Percentiles rank a stretch among this genome's conserved stretches.
Conservation (phyloP, 1,140 invertebrate species). For the Aphelinus atriplicis region DNA sequence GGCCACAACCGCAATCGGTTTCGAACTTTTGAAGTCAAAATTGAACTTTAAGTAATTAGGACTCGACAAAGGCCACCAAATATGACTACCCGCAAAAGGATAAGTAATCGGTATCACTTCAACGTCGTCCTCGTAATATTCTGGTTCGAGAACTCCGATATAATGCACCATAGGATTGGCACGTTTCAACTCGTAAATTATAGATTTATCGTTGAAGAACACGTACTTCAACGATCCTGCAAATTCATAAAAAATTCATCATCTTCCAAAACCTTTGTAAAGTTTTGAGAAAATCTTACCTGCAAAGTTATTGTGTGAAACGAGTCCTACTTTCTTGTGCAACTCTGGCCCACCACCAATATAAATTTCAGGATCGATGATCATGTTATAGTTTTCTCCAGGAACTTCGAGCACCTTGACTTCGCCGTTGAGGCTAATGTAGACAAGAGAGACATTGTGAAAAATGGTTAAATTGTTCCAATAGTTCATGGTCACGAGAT, state of each 20-base stretch:
- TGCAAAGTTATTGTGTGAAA: conserved; percentile 78
- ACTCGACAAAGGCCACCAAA: conserved; percentile 82
- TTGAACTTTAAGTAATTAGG: conserved; percentile 78
- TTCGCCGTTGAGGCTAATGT: conserved; percentile 79
- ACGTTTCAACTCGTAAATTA: conserved; percentile 86
- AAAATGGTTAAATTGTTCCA: conserved; percentile 93
- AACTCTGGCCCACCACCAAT: conserved; percentile 86
- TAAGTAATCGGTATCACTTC: conserved; percentile 91
- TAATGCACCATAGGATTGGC: conserved; percentile 85
- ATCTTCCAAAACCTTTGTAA: conserved; percentile 1
- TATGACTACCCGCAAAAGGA: conserved; percentile 87
- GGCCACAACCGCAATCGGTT: conserved; percentile 83
- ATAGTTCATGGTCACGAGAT: conserved; percentile 75
- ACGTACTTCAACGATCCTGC: conserved; percentile 89
- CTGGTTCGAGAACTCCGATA: conserved; percentile 81
- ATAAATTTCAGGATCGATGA: conserved; percentile 93
- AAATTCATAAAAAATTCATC: conserved; percentile 41
- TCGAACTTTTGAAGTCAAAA: conserved; percentile 90
- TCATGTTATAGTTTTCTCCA: conserved; percentile 79
- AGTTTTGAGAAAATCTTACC: conserved; percentile 45
- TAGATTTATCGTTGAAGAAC: conserved; percentile 91
- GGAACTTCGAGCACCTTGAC: conserved; percentile 75
- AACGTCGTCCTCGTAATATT: conserved; percentile 85
- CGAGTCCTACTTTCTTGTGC: conserved; percentile 79
- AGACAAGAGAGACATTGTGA: conserved; percentile 77